Evolutionary conservation across 2,113 vertebrate genomes (phyloP), one percentile per base, ranked within the genome.

Genomic region (Coturnix japonica): DNA sequence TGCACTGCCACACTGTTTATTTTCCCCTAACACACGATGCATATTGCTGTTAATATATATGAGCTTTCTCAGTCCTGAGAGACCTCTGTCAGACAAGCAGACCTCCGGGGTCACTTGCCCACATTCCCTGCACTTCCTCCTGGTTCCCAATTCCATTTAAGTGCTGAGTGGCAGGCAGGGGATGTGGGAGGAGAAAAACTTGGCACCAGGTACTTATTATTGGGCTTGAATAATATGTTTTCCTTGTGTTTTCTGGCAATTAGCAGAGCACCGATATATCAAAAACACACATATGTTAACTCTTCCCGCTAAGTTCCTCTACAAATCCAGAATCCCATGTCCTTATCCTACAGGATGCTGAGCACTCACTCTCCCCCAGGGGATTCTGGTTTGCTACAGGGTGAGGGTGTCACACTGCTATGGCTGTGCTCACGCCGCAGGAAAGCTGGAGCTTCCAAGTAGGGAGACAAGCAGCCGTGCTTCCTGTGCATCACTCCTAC

Each of bases 351-450:
- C n/a, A 49, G 51, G 31, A 71, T 59, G 28, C 33, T 73, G 25
- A 59, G 15, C 21, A 21, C 26, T 14, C 2, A 6, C 7, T 66
- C 5, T 47, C 21, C 8, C 56, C 25, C 1, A 0, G 0, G 65
- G 22, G 13, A 82, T 63, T 49, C 33, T 11, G n/a, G 23, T 7
- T 37, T 16, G 1, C 81, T 70, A 21, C 14, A 44, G 21, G 10
- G 17, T 20, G 18, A 61, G 10, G 5, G 30, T 33, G 35, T 26
- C 35, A 56, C 11, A 6, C 8, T 53, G 35, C 7, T 10, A 4
- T 21, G 31, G 49, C 78, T 90, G 56, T 13, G 11, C 22, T 35
- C 1, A 0, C 8, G 22, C 12, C 25, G 35, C 23, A 35, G 63
- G 16, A 59, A 81, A 59, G 41, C 21, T 13, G 23, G 26, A 47